Conservation (phyloP, 2,888 invertebrate genomes). For the Geotrupes spiniger region DNA sequence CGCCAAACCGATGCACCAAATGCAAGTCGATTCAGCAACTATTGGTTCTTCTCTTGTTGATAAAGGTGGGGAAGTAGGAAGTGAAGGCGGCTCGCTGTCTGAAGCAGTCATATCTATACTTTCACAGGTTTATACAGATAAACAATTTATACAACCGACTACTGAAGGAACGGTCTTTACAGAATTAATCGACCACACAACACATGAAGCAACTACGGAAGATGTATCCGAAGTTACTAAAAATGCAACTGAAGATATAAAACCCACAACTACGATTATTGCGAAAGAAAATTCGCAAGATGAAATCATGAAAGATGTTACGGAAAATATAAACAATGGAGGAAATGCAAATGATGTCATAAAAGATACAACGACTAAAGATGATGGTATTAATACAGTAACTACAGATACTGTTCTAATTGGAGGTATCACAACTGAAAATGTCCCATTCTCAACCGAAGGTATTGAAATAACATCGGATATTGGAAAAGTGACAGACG, state of each 20-base stretch:
- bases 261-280: too few species aligned
- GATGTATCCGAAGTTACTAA: neutral
- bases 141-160: neutral
- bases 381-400: constrained; percentile 25
- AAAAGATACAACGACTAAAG: constrained; percentile 2
- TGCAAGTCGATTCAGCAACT: constrained; percentile 35
- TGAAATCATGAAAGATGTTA: too few species aligned
- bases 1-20: constrained; percentile 31
- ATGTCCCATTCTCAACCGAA: too few species aligned
- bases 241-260: neutral
- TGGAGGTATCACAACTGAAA: too few species aligned
- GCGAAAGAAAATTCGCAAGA: too few species aligned
- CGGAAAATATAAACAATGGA: too few species aligned
- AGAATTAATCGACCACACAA: too few species aligned
- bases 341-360: constrained; percentile 5
- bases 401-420: too few species aligned
- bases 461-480: too few species aligned
- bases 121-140: constrained; percentile 38
- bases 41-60: constrained; percentile 30
- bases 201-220: neutral
- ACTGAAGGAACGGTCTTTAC: too few species aligned
- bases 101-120: constrained; percentile 39
- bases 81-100: too few species aligned
- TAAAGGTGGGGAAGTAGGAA: constrained; percentile 14
- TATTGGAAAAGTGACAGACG: too few species aligned